Percentiles rank a stretch among this genome's conserved stretches.
Evolutionary conservation across 2,888 invertebrate genomes (phyloP).

Genomic region (Galerucella calmariensis): DNA sequence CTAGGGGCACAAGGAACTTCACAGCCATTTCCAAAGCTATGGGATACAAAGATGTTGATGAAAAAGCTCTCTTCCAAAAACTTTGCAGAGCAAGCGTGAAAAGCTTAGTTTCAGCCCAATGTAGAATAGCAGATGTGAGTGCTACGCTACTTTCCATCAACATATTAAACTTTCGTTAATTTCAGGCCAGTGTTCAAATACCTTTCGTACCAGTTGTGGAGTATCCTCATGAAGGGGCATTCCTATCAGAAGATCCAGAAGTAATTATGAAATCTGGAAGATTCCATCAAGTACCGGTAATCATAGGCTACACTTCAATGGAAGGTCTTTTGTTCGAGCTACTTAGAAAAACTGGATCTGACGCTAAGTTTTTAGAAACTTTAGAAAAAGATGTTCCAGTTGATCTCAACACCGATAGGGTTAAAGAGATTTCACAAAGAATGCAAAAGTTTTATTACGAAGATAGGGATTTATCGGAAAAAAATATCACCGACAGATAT

Average conservation of each 20-base stretch:
- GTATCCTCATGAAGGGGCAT: conserved; percentile 51
- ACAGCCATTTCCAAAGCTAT: conserved; percentile 49
- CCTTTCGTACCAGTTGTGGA: conserved; percentile 56
- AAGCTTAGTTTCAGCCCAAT: conserved; percentile 50
- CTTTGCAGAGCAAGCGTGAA: conserved; percentile 49
- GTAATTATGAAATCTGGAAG: conserved; percentile 56
- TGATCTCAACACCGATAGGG: conserved; percentile 49
- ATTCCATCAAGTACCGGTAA: conserved; percentile 60
- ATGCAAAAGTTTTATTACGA: conserved; percentile 65
- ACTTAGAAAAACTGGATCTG: conserved; percentile 47
- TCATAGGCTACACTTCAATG: conserved; percentile 59
- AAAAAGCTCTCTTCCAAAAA: conserved; percentile 53
- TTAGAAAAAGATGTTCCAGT: conserved; percentile 54
- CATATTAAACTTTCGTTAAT: conserved; percentile 14
- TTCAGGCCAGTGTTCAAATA: conserved; percentile 49
- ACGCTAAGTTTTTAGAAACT: conserved; percentile 46
- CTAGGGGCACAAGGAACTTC: conserved; percentile 51
- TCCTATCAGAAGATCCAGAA: conserved; percentile 57
- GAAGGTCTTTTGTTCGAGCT: conserved; percentile 61
- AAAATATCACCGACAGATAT: conserved; percentile 61
- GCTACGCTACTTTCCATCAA: neutral
- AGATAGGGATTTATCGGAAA: conserved; percentile 59
- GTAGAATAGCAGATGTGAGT: conserved; percentile 52
- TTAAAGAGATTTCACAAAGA: conserved; percentile 59
- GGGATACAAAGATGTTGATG: conserved; percentile 54